Base-by-base conservation (phyloP, 2,888 invertebrate genomes). In the Stomorhina lunata region DNA sequence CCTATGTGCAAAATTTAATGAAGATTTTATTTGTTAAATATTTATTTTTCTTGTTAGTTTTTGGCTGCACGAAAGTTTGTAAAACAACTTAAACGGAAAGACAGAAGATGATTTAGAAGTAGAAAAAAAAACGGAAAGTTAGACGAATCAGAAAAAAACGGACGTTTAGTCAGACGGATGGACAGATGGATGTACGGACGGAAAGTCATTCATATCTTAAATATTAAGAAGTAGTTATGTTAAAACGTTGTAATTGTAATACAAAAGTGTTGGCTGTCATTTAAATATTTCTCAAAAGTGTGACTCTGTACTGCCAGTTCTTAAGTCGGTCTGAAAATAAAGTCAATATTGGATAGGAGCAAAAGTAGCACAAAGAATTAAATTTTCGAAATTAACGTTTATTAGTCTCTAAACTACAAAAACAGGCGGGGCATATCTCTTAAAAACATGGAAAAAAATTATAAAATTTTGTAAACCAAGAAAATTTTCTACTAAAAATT, bases 181-280 rank as follows among this genome's bases (percentile, higher is more conserved):
- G 17, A 34, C 55, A 32, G 15, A 43, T 43, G 32, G 20, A 69
- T 37, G 7, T 15, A 45, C 25, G 12, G 7, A 40, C n/a, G 12
- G 25, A 43, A 10, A 40, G 12, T 15, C 27, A 32, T 29, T n/a
- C n/a, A n/a, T n/a, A n/a, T n/a, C n/a, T n/a, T n/a, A n/a, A n/a
- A n/a, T n/a, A n/a, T 25, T 15, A 43, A 43, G 9, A 53, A 55
- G 43, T 17, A 57, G 17, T 17, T 2, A 4, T 27, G 15, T 32
- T 65, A 76, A 75, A 20, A 43, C 17, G 53, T 55, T 61, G 40
- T 53, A 61, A 59, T 53, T 40, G 53, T 77, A 43, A 45, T 55
- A 55, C 61, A 55, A 69, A 50, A 59, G 29, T 76, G 63, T 76
- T 80, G 73, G 73, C 69, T 75, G 76, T 65, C 66, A 50, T 53